Conservation (phyloP, 2,797 vertebrate genomes). For the Cyclura pinguis region DNA sequence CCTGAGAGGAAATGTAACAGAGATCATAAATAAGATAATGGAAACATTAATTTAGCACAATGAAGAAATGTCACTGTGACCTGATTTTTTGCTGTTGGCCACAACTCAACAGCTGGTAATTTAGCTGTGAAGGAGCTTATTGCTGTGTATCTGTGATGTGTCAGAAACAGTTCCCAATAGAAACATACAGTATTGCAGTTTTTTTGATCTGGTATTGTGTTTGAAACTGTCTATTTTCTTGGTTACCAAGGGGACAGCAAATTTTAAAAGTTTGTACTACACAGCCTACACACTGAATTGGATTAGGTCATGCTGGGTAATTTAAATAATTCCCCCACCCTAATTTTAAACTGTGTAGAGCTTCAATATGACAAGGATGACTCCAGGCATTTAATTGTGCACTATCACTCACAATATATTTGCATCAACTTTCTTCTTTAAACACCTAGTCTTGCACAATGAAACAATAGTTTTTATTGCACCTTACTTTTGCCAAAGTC, state of each 20-base stretch:
- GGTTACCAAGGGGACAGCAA: conserved; percentile 26
- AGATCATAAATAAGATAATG: conserved; percentile 59
- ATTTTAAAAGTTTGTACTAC: conserved; percentile 53
- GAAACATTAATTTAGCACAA: conserved; percentile 45
- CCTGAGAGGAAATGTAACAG: conserved; percentile 37
- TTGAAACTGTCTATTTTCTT: conserved; percentile 20
- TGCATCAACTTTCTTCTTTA: background rate
- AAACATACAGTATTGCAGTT: conserved; percentile 56
- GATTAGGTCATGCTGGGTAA: conserved; percentile 12
- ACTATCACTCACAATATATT: background rate
- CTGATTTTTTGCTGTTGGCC: conserved; percentile 63
- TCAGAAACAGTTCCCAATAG: conserved; percentile 70
- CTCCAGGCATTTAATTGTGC: background rate
- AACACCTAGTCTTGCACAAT: background rate
- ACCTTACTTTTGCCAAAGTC: background rate
- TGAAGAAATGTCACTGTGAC: conserved; percentile 54
- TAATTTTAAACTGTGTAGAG: background rate
- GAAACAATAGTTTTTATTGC: background rate
- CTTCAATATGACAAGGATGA: background rate
- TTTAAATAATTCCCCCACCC: conserved; percentile 28
- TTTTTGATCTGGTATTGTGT: conserved; percentile 66
- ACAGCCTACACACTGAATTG: conserved; percentile 2
- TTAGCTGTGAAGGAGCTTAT: conserved; percentile 55
- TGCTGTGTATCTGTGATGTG: conserved; percentile 59
- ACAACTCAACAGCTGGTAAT: conserved; percentile 40